phyloP scores from a whole-genome alignment of 2,888 invertebrate genomes.

The Acleris laterana region DNA sequence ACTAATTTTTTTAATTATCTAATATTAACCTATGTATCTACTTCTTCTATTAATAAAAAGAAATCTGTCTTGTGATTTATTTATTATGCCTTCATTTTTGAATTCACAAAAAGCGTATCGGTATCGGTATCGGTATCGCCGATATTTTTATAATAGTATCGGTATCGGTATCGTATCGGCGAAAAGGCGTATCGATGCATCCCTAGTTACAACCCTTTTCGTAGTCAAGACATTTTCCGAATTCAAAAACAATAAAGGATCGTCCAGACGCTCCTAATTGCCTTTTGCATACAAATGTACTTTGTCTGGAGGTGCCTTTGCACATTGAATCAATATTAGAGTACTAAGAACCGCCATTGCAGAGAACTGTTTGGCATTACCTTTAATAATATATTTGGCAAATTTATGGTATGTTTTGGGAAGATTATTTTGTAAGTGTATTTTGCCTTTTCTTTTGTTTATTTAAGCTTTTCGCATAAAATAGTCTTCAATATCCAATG shows the following conservation, averaged over 20 bases:
- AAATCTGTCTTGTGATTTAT: too few species aligned
- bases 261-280: conserved; percentile 23
- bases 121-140: too few species aligned
- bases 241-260: conserved; percentile 11
- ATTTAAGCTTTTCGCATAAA: not conserved
- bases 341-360: not conserved
- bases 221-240: not conserved
- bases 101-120: too few species aligned
- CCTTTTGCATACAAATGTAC: conserved; percentile 34
- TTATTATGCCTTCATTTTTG: too few species aligned
- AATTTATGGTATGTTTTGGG: not conserved
- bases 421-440: conserved; percentile 4
- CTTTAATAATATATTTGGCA: conserved; percentile 14
- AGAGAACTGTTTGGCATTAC: not conserved
- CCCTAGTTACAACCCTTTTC: too few species aligned
- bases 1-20: too few species aligned
- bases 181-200: too few species aligned
- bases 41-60: too few species aligned
- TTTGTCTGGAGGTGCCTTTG: conserved; percentile 27
- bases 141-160: too few species aligned
- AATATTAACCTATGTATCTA: too few species aligned
- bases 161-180: too few species aligned
- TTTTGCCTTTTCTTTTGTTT: not conserved
- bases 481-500: too few species aligned
- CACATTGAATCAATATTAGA: conserved; percentile 25